Percentiles rank a stretch among this genome's conserved stretches.
phyloP scores from a whole-genome alignment of 2,888 invertebrate species.

The Dinocampus coccinellae region DNA sequence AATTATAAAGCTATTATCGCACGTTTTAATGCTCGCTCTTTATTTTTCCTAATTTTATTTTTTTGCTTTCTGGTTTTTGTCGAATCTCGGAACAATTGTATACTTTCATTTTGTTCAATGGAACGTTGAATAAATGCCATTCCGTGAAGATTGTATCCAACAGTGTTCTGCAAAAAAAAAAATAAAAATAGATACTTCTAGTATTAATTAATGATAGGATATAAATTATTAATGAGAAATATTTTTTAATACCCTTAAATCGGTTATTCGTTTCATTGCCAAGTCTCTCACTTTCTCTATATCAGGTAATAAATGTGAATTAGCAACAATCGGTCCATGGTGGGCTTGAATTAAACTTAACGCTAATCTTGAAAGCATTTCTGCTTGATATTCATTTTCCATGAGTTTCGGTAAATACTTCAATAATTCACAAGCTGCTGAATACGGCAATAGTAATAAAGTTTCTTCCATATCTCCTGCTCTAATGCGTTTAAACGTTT shows the following conservation, averaged over 20 bases:
- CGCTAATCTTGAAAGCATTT: conserved; percentile 82
- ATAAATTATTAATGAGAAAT: too few species aligned
- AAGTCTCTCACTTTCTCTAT: conserved; percentile 76
- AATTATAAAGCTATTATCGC: conserved; percentile 70
- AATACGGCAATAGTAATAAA: conserved; percentile 86
- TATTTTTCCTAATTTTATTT: conserved; percentile 75
- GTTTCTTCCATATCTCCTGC: conserved; percentile 93
- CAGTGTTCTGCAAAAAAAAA: conserved; percentile 76
- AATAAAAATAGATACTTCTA: conserved; percentile 28
- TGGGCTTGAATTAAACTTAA: conserved; percentile 83
- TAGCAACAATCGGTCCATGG: conserved; percentile 83
- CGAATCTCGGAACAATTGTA: conserved; percentile 84
- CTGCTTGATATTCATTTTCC: conserved; percentile 77
- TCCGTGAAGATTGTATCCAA: conserved; percentile 89
- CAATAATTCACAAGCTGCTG: conserved; percentile 83
- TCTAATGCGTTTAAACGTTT: conserved; percentile 83
- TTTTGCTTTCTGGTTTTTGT: conserved; percentile 75
- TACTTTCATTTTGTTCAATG: conserved; percentile 81
- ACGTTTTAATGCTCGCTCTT: conserved; percentile 76
- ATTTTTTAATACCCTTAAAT: conserved; percentile 73
- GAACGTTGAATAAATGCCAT: conserved; percentile 82
- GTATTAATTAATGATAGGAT: conserved; percentile 6
- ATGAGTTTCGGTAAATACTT: conserved; percentile 79
- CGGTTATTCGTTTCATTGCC: conserved; percentile 72
- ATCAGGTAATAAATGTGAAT: conserved; percentile 77